These are phyloP conservation scores for Crematogaster levior DNA, from an alignment of 2,888 invertebrate genomes.

Conservation along the genomic window DNA sequence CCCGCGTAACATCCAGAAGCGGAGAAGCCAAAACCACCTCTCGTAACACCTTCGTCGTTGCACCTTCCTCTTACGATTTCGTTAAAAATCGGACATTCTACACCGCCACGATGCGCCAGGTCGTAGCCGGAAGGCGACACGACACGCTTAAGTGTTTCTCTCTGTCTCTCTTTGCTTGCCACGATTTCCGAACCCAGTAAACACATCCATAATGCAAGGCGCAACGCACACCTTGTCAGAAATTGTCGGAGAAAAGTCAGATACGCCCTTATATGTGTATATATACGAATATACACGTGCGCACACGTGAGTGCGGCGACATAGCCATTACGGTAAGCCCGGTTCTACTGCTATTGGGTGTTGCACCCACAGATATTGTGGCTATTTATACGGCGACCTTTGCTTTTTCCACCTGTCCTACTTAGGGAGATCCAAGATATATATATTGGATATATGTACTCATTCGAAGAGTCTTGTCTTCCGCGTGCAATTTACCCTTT, in stretches of 20 bases:
- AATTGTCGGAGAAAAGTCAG: slow-evolving; percentile 4
- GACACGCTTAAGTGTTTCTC: not conserved
- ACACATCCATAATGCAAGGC: slow-evolving; percentile 29
- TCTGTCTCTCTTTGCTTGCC: not conserved
- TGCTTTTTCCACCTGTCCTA: slow-evolving; percentile 55
- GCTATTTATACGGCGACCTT: slow-evolving; percentile 64
- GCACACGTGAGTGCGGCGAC: not conserved
- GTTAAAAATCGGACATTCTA: slow-evolving; percentile 28
- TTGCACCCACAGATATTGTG: slow-evolving; percentile 61
- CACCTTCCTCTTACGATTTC: slow-evolving; percentile 12
- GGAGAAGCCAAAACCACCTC: slow-evolving; percentile 10
- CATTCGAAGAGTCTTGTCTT: slow-evolving; percentile 38
- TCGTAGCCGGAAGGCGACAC: slow-evolving; percentile 12
- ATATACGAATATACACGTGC: not conserved
- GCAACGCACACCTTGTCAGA: not conserved
- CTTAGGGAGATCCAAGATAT: slow-evolving; percentile 49
- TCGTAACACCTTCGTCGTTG: slow-evolving; percentile 8
- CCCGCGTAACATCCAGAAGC: slow-evolving; percentile 17
- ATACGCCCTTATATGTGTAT: not conserved
- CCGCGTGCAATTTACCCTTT: slow-evolving; percentile 23
- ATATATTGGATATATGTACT: not conserved
- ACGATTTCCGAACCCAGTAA: not conserved
- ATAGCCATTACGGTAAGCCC: slow-evolving; percentile 19
- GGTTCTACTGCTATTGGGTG: slow-evolving; percentile 51
- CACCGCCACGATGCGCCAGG: not conserved